Evolutionary conservation across 2,888 invertebrate species (phyloP), one percentile per base, ranked within the genome.

Genomic region (Aquatica leii): DNA sequence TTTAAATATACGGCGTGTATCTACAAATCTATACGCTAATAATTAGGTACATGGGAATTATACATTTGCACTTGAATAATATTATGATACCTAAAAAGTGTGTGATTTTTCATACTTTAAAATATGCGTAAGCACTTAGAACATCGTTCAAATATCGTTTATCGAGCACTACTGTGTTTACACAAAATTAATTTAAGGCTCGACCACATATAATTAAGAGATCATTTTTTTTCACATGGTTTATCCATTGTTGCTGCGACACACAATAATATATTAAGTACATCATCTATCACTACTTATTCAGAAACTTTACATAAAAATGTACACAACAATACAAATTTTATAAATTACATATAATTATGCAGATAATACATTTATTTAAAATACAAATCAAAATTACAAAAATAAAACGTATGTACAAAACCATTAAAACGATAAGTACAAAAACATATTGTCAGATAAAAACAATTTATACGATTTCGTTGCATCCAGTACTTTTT

Each of bases 1-100:
- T 73, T 74, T 77, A 76, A 77, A 76, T 76, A 76, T 73, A 57
- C 53, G 72, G 18, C 4, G 18, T 46, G 20, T 78, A 78, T 79
- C 78, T 79, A 78, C 78, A 69, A 58, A 67, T 62, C 65, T 67
- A 62, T 69, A 66, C 46, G 57, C 59, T 69, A 65, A 67, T 56
- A 64, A n/a, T 59, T 65, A 67, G 65, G 61, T 68, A 68, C 66
- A 66, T 68, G 66, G 66, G 61, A 68, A 59, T 67, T 65, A 57
- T 66, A 60, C 62, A 58, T 63, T 63, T 63, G 63, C 63, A 63
- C 63, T 63, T 58, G 35, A 59, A 49, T 58, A 58, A 63, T 63
- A 63, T 58, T 24, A 41, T 58, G 54, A 60, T 65, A 54, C 46
- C 51, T 52, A 51, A 62, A 43, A 21, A 37, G 51, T 62, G 57